These are phyloP conservation scores for Pontoporia blainvillei DNA, from an alignment of 2,113 vertebrate genomes.

Conservation along the genomic window DNA sequence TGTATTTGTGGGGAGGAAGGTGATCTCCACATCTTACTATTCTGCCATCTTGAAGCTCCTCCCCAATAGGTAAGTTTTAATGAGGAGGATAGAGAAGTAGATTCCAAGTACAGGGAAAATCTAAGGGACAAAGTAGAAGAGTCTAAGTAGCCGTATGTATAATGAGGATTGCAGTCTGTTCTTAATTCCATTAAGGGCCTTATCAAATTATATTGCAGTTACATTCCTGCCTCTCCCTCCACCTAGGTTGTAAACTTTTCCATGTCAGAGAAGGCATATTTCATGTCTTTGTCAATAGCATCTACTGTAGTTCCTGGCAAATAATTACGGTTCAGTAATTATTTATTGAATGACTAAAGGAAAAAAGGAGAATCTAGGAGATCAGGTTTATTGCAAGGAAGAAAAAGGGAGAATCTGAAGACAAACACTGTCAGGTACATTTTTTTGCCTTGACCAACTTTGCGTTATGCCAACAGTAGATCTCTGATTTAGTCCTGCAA, in stretches of 20 bases:
- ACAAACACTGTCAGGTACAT: not conserved
- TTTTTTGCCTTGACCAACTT: not conserved
- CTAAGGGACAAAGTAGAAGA: not conserved
- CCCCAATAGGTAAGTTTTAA: not conserved
- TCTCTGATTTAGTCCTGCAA: not conserved
- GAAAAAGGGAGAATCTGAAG: not conserved
- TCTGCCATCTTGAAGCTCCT: too few species aligned
- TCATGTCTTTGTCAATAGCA: not conserved
- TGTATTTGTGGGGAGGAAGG: too few species aligned
- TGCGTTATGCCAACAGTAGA: not conserved
- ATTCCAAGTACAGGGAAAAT: not conserved
- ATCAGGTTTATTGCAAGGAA: not conserved
- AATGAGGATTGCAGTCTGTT: not conserved
- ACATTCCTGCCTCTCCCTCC: not conserved
- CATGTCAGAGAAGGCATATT: not conserved
- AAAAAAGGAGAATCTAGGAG: not conserved
- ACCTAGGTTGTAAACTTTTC: not conserved
- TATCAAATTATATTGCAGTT: slow-evolving; percentile 25
- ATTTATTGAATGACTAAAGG: slow-evolving; percentile 11
- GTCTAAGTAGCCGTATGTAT: not conserved
- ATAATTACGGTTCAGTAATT: not conserved
- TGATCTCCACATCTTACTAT: too few species aligned
- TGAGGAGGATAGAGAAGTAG: not conserved
- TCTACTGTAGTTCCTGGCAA: not conserved
- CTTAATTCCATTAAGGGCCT: not conserved